Conservation (phyloP, 2,888 invertebrate species). For the Xanthia togata region DNA sequence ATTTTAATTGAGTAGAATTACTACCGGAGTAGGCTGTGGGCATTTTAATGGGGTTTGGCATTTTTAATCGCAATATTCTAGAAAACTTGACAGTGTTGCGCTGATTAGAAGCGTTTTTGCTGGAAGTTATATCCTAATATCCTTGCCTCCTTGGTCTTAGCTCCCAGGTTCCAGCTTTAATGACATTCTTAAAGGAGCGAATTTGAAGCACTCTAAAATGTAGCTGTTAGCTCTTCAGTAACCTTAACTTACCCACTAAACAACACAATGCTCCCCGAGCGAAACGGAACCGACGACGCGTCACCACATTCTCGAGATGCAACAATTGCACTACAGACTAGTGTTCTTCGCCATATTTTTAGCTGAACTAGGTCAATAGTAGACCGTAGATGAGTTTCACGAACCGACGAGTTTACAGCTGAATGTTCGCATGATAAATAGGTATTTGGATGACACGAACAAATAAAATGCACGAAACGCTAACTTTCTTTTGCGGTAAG, state of each 20-base stretch:
- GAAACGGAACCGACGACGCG: constrained; percentile 18
- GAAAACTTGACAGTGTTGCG: background rate
- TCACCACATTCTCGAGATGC: constrained; percentile 40
- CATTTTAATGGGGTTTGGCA: constrained; percentile 20
- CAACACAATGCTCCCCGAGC: constrained; percentile 43
- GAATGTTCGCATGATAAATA: constrained; percentile 53
- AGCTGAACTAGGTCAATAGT: constrained; percentile 72
- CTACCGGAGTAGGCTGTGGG: constrained; percentile 12
- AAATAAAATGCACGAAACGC: constrained; percentile 43
- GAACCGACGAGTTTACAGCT: constrained; percentile 53
- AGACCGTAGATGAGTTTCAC: constrained; percentile 38
- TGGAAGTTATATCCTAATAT: background rate
- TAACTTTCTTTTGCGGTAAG: constrained; percentile 56
- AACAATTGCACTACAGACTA: constrained; percentile 60
- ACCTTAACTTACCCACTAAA: constrained; percentile 40
- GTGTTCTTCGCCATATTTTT: constrained; percentile 67
- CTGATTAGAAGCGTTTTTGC: background rate
- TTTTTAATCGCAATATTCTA: constrained; percentile 11
- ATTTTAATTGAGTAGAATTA: constrained; percentile 35
- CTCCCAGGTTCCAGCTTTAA: background rate
- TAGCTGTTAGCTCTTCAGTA: constrained; percentile 1
- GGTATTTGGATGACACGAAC: constrained; percentile 36
- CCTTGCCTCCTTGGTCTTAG: background rate
- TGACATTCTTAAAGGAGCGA: background rate
- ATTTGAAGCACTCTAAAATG: background rate